Evolutionary conservation across 2,888 invertebrate species (phyloP).

Genomic region (Glaucopsyche alexis): DNA sequence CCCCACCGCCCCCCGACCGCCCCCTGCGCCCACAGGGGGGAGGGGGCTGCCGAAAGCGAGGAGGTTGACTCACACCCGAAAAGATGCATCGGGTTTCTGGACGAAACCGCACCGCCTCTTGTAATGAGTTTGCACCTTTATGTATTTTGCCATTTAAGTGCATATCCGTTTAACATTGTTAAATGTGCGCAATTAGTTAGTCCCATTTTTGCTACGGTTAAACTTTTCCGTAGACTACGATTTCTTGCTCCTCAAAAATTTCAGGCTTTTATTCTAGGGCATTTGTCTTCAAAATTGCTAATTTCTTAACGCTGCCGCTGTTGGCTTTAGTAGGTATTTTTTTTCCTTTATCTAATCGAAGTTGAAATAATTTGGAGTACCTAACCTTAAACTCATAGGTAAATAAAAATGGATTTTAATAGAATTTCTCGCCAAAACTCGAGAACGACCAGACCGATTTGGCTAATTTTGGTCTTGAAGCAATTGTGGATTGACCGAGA

Average conservation of each 20-base stretch:
- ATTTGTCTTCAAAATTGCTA: constrained; percentile 13
- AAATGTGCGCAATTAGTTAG: constrained; percentile 40
- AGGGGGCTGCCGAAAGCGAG: constrained; percentile 46
- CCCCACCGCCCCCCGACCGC: constrained; percentile 47
- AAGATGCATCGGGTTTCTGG: constrained; percentile 74
- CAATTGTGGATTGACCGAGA: too few species aligned
- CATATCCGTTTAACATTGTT: constrained; percentile 41
- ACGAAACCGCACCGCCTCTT: constrained; percentile 70
- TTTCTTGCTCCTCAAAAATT: constrained; percentile 5
- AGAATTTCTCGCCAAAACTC: too few species aligned
- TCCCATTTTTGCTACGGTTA: constrained; percentile 17
- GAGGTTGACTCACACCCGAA: constrained; percentile 68
- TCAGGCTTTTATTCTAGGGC: not conserved
- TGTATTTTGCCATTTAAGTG: constrained; percentile 44
- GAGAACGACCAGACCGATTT: too few species aligned
- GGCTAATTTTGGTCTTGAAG: too few species aligned
- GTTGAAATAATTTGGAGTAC: not conserved
- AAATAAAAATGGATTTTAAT: too few species aligned
- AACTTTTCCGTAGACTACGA: not conserved
- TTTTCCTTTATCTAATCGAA: not conserved
- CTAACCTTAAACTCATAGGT: not conserved
- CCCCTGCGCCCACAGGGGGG: constrained; percentile 30
- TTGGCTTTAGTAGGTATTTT: too few species aligned
- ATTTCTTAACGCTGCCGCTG: not conserved
- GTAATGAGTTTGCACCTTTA: constrained; percentile 71